Base-by-base conservation (phyloP, 2,797 vertebrate genomes). In the Podargus strigoides region DNA sequence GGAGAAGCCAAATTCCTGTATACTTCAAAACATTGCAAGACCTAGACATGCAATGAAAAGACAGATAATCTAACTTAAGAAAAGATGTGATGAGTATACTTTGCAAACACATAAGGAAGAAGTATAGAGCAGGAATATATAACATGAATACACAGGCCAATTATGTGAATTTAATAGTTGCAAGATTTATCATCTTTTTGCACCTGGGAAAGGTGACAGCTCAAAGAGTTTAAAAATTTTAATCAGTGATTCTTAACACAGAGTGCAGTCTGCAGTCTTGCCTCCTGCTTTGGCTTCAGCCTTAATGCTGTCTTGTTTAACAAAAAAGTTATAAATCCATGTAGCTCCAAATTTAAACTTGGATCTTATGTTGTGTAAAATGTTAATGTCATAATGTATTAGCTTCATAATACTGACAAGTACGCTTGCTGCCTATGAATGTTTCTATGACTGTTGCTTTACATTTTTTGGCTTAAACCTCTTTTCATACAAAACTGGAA, bases 341-440 rank as follows among this genome's bases (percentile, higher is more conserved):
- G 15, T 47, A 85, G 87, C 34, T 85, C 28, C 32, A 52, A 78
- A 87, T 78, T 95, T 93, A 87, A 92, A 89, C 47, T 90, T 39
- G 59, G 24, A 67, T 89, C 20, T 94, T 85, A 74, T 77, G 82
- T 85, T 60, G 19, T 55, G 60, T 30, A 60, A 93, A 96, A 93
- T 32, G 55, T 87, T 89, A 90, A 80, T 78, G 75, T 80, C 81
- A 89, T 85, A 76, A 90, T 46, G 26, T 41, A 89, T 91, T 95
- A 94, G 55, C 52, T 67, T 91, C 67, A 42, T 74, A 92, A 96
- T 53, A 87, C 49, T 87, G 88, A 92, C 74, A 93, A 90, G 78
- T 82, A 88, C 86, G 85, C 58, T 94, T 68, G 30, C 60, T 88
- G 94, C 73, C 85, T 90, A 82, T 83, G 78, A 74, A 95, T 90